Evolutionary conservation across 2,888 invertebrate species (phyloP), one percentile per base, ranked within the genome.

Genomic region (Sisyra terminalis): DNA sequence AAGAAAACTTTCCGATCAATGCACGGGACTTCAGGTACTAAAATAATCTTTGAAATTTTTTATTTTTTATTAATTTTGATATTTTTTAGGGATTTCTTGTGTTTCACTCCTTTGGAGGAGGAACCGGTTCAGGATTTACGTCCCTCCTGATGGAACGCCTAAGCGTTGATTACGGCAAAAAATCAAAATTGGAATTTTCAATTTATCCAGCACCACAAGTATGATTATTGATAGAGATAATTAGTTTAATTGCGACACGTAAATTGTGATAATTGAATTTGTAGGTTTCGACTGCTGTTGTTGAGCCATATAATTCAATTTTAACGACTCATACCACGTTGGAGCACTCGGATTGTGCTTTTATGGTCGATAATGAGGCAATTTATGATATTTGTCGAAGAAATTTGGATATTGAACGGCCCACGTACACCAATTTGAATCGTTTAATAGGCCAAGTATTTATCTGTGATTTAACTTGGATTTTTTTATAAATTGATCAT

Each of bases 121-220:
- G 90, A 50, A 92, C 88, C 50, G 92, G 89, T 41, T 89, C 86
- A 29, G 93, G 93, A 14, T 93, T 93, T 65, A 88, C 89, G 1
- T 89, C 90, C 2, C 70, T 93, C 49, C 69, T 93, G 47, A 90
- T 92, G 90, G 89, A 93, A 64, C 72, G 86, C 39, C 73, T 94
- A 31, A 85, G 85, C 38, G 86, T 89, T 2, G 89, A 90, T 63
- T 93, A 90, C 62, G 89, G 90, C 49, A 92, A 89, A 65, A 92
- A 90, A 64, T 87, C 87, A 42, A 92, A 92, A 59, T 70, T 92
- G 16, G 89, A 89, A 62, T 93, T 94, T 63, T 83, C 89, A 44
- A 86, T 93, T 53, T 94, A 94, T 60, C 93, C 93, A 7, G 92
- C 93, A 8, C 93, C 93, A 5, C 88, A 88, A 69, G 87, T 84